These are phyloP conservation scores for Acanthurus leucopareius DNA, from an alignment of 2,797 vertebrate species.

Conservation along the genomic window DNA sequence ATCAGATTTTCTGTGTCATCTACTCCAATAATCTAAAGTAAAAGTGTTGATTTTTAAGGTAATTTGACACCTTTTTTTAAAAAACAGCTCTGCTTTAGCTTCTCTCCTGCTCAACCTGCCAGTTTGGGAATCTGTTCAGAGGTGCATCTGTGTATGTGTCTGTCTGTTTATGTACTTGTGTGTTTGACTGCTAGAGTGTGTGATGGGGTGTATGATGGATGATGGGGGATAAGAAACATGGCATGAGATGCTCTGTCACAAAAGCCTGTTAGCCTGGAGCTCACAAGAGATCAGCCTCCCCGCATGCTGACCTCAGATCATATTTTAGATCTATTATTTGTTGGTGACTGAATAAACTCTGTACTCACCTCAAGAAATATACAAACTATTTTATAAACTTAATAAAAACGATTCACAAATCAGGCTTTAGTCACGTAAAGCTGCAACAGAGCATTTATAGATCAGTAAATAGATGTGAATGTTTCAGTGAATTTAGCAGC, in stretches of 20 bases:
- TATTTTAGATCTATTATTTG: neutral
- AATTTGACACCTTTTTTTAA: slow-evolving; percentile 6
- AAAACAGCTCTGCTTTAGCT: slow-evolving; percentile 1
- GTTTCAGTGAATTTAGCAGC: neutral
- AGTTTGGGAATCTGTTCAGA: slow-evolving; percentile 22
- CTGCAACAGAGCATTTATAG: neutral
- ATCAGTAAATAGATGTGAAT: neutral
- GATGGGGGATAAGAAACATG: slow-evolving; percentile 27
- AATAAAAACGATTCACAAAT: neutral
- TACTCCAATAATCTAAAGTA: neutral
- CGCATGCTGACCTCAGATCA: neutral
- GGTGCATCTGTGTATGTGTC: slow-evolving; percentile 21
- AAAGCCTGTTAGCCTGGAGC: slow-evolving; percentile 49
- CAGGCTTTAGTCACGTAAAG: neutral
- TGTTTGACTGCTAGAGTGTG: slow-evolving; percentile 45
- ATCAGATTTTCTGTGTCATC: neutral
- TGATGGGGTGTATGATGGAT: slow-evolving; percentile 65
- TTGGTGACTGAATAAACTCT: neutral
- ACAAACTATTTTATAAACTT: neutral
- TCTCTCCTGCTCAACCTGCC: slow-evolving; percentile 14
- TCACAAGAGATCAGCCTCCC: slow-evolving; percentile 32
- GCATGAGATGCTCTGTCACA: slow-evolving; percentile 42
- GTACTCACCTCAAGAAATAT: too few species aligned
- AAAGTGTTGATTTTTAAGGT: slow-evolving; percentile 8
- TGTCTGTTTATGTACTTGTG: slow-evolving; percentile 22